Base-by-base conservation (phyloP, 1,140 invertebrate species). In the Achatina immaculata region DNA sequence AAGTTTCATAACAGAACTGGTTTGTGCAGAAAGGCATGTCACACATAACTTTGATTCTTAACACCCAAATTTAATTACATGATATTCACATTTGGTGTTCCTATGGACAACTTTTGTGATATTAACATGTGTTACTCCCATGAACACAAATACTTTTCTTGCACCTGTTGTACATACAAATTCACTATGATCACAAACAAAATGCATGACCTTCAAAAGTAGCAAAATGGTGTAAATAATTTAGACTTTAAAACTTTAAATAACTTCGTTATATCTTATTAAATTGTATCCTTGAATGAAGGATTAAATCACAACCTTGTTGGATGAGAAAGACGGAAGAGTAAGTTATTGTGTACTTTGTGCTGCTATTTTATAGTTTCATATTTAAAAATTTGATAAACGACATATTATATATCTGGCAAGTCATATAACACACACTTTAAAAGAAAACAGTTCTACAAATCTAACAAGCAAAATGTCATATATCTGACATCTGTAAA, bases 291-390 rank as follows among this genome's bases (percentile, higher is more conserved):
- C 58, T 28, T 62, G 58, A n/a, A 62, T 3, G 28, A 62, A 62
- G 58, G 58, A 62, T 16, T 28, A 62, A 62, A 31, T 62, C 58
- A 62, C 58, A 62, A 62, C 58, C 58, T 21, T 62, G 58, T 62
- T 62, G 21, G n/a, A 62, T 2, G 21, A 62, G 58, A 62, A 62
- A 62, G 58, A 62, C 58, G 6, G n/a, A 62, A 62, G 58, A 0
- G n/a, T 4, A 28, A n/a, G 16, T 62, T 62, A 62, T n/a, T 62
- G 58, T 28, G 58, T 62, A 31, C 58, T 62, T 62, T 62, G 58
- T 62, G 58, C 58, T 62, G 58, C 58, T 62, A 34, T 31, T 31
- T 31, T 62, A n/a, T 28, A 31, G 6, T 21, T 31, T 62, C 31
- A 62, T 62, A 62, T 62, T n/a, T 62, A 62, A n/a, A 62, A 4